Conservation (phyloP, 2,888 invertebrate species). For the Argynnis bischoffii region DNA sequence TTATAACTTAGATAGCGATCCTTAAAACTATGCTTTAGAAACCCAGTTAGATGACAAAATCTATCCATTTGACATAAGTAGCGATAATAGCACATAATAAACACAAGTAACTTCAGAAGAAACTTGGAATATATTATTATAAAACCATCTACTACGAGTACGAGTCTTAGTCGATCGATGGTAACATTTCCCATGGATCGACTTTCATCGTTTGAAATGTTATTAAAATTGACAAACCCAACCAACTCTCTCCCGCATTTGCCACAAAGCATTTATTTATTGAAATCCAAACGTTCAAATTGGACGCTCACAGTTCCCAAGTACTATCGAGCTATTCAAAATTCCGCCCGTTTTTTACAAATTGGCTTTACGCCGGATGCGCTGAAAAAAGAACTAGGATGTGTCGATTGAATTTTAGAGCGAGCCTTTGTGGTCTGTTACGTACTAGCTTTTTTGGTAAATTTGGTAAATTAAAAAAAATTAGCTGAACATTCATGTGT, state of each 20-base stretch:
- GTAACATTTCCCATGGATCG: background rate
- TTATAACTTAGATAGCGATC: too few species aligned
- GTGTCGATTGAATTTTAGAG: slow-evolving; percentile 60
- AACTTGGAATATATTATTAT: too few species aligned
- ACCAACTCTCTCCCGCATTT: background rate
- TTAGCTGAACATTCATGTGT: too few species aligned
- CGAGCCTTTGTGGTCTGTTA: slow-evolving; percentile 23
- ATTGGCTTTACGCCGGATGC: slow-evolving; percentile 53
- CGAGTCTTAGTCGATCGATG: background rate
- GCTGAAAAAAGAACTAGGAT: slow-evolving; percentile 49
- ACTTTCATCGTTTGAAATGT: background rate
- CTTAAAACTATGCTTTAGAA: too few species aligned
- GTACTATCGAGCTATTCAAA: slow-evolving; percentile 47
- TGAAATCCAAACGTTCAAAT: slow-evolving; percentile 31
- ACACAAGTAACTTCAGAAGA: too few species aligned
- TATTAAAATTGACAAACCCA: background rate
- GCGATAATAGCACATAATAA: too few species aligned
- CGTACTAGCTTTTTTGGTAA: slow-evolving; percentile 2
- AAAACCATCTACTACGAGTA: too few species aligned
- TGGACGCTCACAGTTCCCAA: slow-evolving; percentile 22
- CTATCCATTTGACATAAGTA: too few species aligned
- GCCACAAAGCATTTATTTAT: slow-evolving; percentile 19
- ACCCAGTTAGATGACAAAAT: too few species aligned
- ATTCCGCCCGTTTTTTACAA: slow-evolving; percentile 53
- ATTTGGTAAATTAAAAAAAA: too few species aligned